A percentile compares a stretch with the other conserved stretches of the same genome.
Conservation (phyloP, 2,888 invertebrate species). For the Diarsia brunnea region DNA sequence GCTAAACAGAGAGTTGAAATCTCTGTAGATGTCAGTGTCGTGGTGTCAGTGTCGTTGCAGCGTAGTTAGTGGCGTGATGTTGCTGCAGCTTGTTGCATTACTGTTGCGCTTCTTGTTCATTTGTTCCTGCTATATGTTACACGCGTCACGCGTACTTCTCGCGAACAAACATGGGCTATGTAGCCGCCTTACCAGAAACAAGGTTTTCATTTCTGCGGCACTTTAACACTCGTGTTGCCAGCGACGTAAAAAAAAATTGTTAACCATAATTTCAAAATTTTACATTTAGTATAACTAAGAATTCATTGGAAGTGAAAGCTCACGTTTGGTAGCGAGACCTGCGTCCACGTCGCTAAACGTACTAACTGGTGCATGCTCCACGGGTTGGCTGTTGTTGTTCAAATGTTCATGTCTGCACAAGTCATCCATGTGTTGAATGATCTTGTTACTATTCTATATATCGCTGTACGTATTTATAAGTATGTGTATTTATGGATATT, state of each 20-base stretch:
- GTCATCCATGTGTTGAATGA: background rate
- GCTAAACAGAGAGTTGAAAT: background rate
- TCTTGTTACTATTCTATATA: slow-evolving; percentile 5
- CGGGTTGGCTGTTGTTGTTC: background rate
- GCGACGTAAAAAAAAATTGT: background rate
- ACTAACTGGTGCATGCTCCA: slow-evolving; percentile 22
- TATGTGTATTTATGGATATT: slow-evolving; percentile 4
- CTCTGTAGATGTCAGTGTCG: background rate
- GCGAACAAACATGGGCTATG: background rate
- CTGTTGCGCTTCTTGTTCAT: slow-evolving; percentile 7
- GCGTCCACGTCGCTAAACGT: slow-evolving; percentile 12
- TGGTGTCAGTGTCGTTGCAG: background rate
- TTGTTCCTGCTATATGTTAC: background rate
- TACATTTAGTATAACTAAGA: background rate
- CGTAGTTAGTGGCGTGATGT: background rate
- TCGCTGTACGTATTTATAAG: slow-evolving; percentile 3
- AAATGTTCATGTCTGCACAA: background rate
- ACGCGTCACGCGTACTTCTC: background rate
- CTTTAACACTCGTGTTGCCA: too few species aligned
- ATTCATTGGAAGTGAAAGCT: slow-evolving; percentile 2
- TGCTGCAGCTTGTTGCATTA: slow-evolving; percentile 23
- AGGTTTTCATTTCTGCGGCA: too few species aligned
- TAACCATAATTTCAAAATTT: background rate
- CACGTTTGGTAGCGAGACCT: slow-evolving; percentile 5
- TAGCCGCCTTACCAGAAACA: background rate